These are phyloP conservation scores for Scaeva pyrastri DNA, from an alignment of 2,888 invertebrate genomes.

Conservation along the genomic window DNA sequence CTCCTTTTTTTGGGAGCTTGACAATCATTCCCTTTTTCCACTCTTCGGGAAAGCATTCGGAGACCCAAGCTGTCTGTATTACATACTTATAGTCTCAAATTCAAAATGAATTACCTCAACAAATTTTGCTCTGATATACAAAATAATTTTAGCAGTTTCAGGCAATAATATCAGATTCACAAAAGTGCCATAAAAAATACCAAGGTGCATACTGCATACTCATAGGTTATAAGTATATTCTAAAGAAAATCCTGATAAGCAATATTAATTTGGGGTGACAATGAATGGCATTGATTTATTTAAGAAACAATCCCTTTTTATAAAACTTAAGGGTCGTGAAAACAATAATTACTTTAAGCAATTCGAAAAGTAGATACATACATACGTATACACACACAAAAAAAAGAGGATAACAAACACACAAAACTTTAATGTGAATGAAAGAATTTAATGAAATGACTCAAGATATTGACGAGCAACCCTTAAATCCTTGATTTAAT, in stretches of 20 bases:
- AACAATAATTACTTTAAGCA: conserved; percentile 27
- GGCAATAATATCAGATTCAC: too few species aligned
- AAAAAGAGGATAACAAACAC: conserved; percentile 8
- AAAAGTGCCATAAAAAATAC: too few species aligned
- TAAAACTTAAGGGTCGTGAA: conserved; percentile 22
- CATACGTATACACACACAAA: not conserved
- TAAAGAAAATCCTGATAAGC: not conserved
- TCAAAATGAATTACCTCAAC: too few species aligned
- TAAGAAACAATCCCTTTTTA: conserved; percentile 32
- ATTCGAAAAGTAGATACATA: not conserved
- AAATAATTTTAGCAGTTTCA: too few species aligned
- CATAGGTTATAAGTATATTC: not conserved
- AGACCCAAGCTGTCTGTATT: too few species aligned
- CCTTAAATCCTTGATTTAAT: conserved; percentile 60
- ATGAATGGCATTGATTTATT: conserved; percentile 43
- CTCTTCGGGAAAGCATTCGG: too few species aligned
- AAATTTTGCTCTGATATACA: too few species aligned
- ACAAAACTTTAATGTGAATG: conserved; percentile 57
- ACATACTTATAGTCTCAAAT: too few species aligned
- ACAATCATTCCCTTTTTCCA: too few species aligned
- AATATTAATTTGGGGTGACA: conserved; percentile 5
- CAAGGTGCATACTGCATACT: too few species aligned
- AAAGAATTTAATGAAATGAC: conserved; percentile 54
- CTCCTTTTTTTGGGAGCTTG: too few species aligned
- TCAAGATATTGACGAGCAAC: conserved; percentile 50